Evolutionary conservation across 2,888 invertebrate genomes (phyloP).

Genomic region (Xanthorhoe designata): DNA sequence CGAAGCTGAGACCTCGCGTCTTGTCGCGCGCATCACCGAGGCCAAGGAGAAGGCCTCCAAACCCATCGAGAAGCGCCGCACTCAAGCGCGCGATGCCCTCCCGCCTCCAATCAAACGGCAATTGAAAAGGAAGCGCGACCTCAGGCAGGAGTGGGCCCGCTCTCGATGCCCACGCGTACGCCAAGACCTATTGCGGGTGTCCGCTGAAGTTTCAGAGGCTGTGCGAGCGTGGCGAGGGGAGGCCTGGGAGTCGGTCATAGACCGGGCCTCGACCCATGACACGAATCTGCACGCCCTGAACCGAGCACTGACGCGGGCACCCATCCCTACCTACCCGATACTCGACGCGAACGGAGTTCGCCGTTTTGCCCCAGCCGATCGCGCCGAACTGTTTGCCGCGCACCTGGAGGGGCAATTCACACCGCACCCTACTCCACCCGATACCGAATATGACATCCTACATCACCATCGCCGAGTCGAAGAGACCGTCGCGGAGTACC

Average conservation of each 20-base stretch:
- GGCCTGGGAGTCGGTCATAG: background rate
- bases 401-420: slow-evolving; percentile 2
- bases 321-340: background rate
- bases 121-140: background rate
- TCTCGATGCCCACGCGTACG: background rate
- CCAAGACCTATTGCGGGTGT: background rate
- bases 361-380: background rate
- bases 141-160: background rate
- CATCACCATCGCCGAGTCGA: background rate
- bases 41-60: too few relatives aligned
- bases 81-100: too few relatives aligned
- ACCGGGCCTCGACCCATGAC: background rate
- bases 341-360: background rate
- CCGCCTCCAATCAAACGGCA: too few relatives aligned
- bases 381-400: background rate
- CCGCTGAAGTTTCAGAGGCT: background rate
- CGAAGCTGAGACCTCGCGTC: too few relatives aligned
- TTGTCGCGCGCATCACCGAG: too few relatives aligned
- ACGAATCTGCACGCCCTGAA: background rate
- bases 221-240: background rate
- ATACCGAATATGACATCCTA: background rate
- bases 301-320: background rate
- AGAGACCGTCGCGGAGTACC: background rate
- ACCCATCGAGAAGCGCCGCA: too few relatives aligned
- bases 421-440: background rate